Evolutionary conservation across 2,888 invertebrate genomes (phyloP), one percentile per base, ranked within the genome.

Genomic region (Candidula unifasciata): DNA sequence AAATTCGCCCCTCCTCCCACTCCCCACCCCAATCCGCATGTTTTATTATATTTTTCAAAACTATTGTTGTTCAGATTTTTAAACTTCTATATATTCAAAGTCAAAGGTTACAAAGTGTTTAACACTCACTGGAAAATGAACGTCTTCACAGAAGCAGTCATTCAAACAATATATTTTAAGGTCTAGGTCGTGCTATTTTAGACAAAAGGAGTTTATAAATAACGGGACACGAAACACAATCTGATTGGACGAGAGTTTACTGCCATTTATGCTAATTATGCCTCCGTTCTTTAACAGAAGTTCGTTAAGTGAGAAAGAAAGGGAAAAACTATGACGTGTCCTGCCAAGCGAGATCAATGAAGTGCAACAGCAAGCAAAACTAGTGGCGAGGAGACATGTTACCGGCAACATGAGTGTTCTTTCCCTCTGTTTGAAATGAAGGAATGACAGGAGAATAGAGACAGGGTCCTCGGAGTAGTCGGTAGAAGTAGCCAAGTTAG

Each of bases 51-150:
- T 80, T 71, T 71, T 6, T 54, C 60, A 2, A 35, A 2, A 35
- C 69, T 13, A 71, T 80, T 80, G n/a, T 69, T 80, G n/a, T 44
- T 80, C 71, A 35, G 69, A 80, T 71, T 60, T n/a, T 71, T 57
- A 71, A 71, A 60, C 71, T 8, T 54, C 30, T 27, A 35, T 24
- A 60, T 80, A 35, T 71, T 21, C 60, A 68, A 80, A 33, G 71
- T 16, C 71, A 80, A 80, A 80, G 57, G 30, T 80, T 44, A 33
- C 24, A 0, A 18, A 30, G 37, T 79, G 74, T 74, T 52, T 66
- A 79, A 44, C 64, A 79, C 79, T 66, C 24, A 2, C 5, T 16
- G 66, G 37, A 18, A 64, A 35, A 64, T n/a, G 24, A 33, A 35
- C 24, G 35, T 13, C 18, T 6, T 52, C 52, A 24, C 52, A 74